Conservation (phyloP, 2,888 invertebrate species). For the Stenchaetothrips biformis region DNA sequence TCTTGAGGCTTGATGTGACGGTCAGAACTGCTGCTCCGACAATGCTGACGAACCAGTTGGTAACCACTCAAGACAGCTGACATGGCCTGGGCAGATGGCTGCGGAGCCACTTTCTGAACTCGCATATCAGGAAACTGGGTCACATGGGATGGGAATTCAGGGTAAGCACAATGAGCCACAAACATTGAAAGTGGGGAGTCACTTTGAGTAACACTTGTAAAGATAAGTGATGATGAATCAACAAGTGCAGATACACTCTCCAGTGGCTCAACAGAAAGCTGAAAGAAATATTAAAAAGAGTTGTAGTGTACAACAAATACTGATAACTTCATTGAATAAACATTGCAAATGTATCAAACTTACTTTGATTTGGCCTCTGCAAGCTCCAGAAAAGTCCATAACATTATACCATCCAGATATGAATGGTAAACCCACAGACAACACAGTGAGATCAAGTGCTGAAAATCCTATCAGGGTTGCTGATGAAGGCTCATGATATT, state of each 20-base stretch:
- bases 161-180: constrained; percentile 1
- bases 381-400: constrained; percentile 54
- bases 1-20: too few relatives aligned
- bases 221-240: not conserved
- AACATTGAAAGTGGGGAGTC: not conserved
- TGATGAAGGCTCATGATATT: not conserved
- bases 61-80: not conserved
- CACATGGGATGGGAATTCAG: not conserved
- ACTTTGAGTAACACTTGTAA: not conserved
- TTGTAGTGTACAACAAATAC: too few relatives aligned
- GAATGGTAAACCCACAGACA: constrained; percentile 50
- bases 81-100: not conserved
- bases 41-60: not conserved
- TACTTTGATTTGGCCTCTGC: constrained; percentile 59
- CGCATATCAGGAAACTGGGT: constrained; percentile 5
- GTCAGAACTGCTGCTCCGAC: too few relatives aligned
- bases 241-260: not conserved
- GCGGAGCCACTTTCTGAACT: not conserved
- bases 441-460: constrained; percentile 54
- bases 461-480: constrained; percentile 37
- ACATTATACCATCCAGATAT: constrained; percentile 62
- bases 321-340: not conserved
- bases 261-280: not conserved
- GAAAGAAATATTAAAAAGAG: not conserved
- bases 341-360: constrained; percentile 32